Base-by-base conservation (phyloP, 2,888 invertebrate genomes). In the Nesidiocoris tenuis region DNA sequence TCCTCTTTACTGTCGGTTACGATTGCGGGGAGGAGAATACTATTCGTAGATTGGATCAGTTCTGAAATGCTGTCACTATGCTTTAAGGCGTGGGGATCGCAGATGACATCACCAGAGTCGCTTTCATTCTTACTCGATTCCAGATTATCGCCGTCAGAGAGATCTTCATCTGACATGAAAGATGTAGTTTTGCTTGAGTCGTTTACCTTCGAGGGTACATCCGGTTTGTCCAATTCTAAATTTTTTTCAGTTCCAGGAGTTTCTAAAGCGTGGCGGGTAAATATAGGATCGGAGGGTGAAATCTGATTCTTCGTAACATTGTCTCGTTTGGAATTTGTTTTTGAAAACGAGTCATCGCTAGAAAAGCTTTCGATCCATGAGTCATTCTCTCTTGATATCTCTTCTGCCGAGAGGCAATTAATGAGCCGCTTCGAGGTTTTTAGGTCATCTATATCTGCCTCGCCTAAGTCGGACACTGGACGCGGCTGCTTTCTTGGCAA, bases 391-490 rank as follows among this genome's bases (percentile, higher is more conserved):
- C 18, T 59, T 57, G 23, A n/a, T 39, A 5, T 39, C 22, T 12
- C n/a, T 67, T 56, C 56, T 55, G 67, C 21, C 7, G 59, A n/a
- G 59, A 24, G 61, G 21, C 22, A 12, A 22, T 59, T 70, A 59
- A 70, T 70, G 23, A 18, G 70, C 57, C 17, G 59, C 25, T 57
- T 59, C 22, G 70, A 17, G 17, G 18, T 1, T 70, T 70, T 70
- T 70, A 70, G 70, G 70, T 70, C 70, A 70, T 57, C 70, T 70
- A 70, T 24, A 70, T 70, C 24, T 16, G 67, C 67, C 17, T 25
- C 65, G 25, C n/a, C 65, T 16, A 21, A 3, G 17, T 59, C 25
- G 12, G 59, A 59, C 57, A 59, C 17, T 59, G 21, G 59, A 25
- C 57, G 22, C 25, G 70, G 59, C 24, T 19, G 22, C 21, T 57